These are phyloP conservation scores for Diaprepes abbreviatus DNA, from an alignment of 2,888 invertebrate genomes.

Conservation along the genomic window DNA sequence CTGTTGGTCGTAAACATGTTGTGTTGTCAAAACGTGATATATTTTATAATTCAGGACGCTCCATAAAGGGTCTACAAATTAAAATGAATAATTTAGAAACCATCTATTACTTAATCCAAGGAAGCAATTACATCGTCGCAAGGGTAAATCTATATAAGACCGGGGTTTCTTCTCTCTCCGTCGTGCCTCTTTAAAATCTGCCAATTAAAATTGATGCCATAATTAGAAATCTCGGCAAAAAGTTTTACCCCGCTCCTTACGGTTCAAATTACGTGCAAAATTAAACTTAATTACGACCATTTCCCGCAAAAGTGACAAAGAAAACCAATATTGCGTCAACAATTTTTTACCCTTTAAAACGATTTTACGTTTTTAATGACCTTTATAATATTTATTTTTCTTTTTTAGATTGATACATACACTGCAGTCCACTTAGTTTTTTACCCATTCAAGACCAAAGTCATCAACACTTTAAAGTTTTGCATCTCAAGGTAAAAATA, in stretches of 20 bases:
- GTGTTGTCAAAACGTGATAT: slow-evolving; percentile 48
- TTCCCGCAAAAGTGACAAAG: slow-evolving; percentile 56
- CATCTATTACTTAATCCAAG: slow-evolving; percentile 65
- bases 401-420: no score
- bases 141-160: slow-evolving; percentile 62
- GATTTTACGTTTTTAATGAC: slow-evolving; percentile 11
- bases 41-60: slow-evolving; percentile 58
- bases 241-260: slow-evolving; percentile 57
- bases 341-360: slow-evolving; percentile 28
- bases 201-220: slow-evolving; percentile 67
- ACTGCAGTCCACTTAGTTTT: no score
- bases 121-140: slow-evolving; percentile 63
- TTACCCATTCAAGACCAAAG: no score
- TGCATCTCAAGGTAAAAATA: no score
- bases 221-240: slow-evolving; percentile 67
- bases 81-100: slow-evolving; percentile 64
- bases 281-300: slow-evolving; percentile 61
- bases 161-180: slow-evolving; percentile 42
- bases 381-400: neutral
- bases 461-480: no score
- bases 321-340: slow-evolving; percentile 55
- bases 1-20: slow-evolving; percentile 32
- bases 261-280: slow-evolving; percentile 63
- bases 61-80: slow-evolving; percentile 60
- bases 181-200: slow-evolving; percentile 55